phyloP scores from a whole-genome alignment of 2,888 invertebrate species.

The Chirona hameri region DNA sequence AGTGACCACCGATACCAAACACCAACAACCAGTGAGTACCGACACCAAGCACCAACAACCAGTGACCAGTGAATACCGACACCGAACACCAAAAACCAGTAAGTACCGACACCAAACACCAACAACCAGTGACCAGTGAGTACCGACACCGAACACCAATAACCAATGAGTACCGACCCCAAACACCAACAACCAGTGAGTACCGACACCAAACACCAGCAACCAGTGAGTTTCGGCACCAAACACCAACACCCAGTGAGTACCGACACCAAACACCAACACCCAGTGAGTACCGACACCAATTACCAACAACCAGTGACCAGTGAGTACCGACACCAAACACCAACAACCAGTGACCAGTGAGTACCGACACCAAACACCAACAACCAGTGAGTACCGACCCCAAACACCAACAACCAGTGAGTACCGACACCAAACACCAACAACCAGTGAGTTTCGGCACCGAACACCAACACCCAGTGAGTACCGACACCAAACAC shows the following conservation, averaged over 20 bases:
- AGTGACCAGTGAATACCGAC: constrained; percentile 76
- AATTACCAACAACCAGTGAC: not conserved
- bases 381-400: constrained; percentile 58
- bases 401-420: constrained; percentile 94
- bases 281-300: not conserved
- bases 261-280: not conserved
- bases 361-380: not conserved
- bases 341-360: not conserved
- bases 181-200: not conserved
- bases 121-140: constrained; percentile 39
- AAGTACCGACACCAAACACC: constrained; percentile 51
- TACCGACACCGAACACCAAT: not conserved
- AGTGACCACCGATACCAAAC: not conserved
- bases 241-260: no score
- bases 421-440: constrained; percentile 55
- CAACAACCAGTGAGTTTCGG: constrained; percentile 58
- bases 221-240: not conserved
- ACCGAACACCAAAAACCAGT: constrained; percentile 47
- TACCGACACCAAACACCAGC: not conserved
- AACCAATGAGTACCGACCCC: not conserved
- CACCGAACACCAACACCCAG: constrained; percentile 36
- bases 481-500: not conserved
- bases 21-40: constrained; percentile 55
- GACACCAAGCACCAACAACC: constrained; percentile 90
- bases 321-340: not conserved